Base-by-base conservation (phyloP, 2,888 invertebrate species). In the Agapostemon virescens region DNA sequence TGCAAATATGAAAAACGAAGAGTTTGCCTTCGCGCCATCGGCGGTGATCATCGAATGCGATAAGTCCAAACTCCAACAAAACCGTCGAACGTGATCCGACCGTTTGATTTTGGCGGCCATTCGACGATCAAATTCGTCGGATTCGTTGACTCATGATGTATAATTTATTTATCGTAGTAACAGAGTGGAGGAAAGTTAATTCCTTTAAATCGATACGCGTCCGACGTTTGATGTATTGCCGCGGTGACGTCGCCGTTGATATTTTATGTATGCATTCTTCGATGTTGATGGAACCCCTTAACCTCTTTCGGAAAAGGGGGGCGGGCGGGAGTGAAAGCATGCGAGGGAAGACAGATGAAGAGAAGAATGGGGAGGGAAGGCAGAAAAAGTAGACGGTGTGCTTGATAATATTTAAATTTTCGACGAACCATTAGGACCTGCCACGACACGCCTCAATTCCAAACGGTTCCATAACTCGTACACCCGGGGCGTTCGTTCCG, bases 331-430 rank as follows among this genome's bases (percentile, higher is more conserved):
- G 5, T 33, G 4, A 40, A n/a, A n/a, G n/a, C n/a, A n/a, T n/a
- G 15, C 15, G 40, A 4, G 13, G 15, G 20, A 7, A 20, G 20
- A 9, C n/a, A n/a, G n/a, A 11, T 0, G 11, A 49, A 49, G 49
- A 3, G n/a, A 49, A 49, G n/a, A 49, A 49, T 49, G 3, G n/a
- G 1, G 49, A n/a, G 3, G n/a, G 3, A 2, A n/a, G n/a, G n/a
- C n/a, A 49, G n/a, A 11, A 63, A 83, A 83, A 64, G 55, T 64
- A 69, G 74, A 77, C 69, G 74, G 74, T 26, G 36, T 45, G 77
- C 73, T 75, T 77, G 75, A 84, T 84, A 81, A 81, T 81, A 84
- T 84, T 84, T 81, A 81, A 84, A 84, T 84, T 84, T 81, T 70
- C 81, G 70, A 81, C 68, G 45, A 36, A 67, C 52, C 69, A 80